Base-by-base conservation (phyloP, 2,113 vertebrate species). In the Myanophis thanlyinensis region DNA sequence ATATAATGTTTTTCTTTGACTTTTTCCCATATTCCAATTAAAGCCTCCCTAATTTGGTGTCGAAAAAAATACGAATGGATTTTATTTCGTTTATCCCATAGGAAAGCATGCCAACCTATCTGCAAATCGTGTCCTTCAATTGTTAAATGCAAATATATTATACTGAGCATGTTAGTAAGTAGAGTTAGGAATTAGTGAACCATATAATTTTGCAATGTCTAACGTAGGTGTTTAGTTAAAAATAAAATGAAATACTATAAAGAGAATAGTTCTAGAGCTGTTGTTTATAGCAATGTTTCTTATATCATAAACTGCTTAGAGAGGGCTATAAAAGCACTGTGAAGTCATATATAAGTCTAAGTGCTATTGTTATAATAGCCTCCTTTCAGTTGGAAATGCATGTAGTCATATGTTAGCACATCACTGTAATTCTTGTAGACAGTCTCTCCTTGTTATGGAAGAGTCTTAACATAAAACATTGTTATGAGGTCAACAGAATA, bases 391-490 rank as follows among this genome's bases (percentile, higher is more conserved):
- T 56, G 23, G 40, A 52, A 54, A 27, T 85, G 27, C 47, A 40
- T 46, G 44, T 35, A 91, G 59, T 59, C n/a, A 73, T 10, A 52
- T 80, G 54, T 46, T 27, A 92, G 47, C 35, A 88, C 35, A 88
- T 92, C 86, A 92, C 47, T 88, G 40, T 40, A 48, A 62, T 92
- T 51, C 85, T 88, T 40, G 73, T 12, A 92, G 48, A 87, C 87
- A 92, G 40, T 8, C 13, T 6, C 15, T 20, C n/a, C 48, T 18
- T 91, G 51, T 47, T 62, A 88, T 87, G 35, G 27, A 51, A 62
- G 46, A 67, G 54, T 40, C 30, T 25, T 56, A n/a, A 30, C 30
- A 51, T 88, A 2, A 92, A 88, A 67, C 73, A 92, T 92, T 92
- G 47, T 88, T 47, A 35, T 46, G 46, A 35, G 35, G 22, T 88